These are phyloP conservation scores for Electrophaes corylata DNA, from an alignment of 2,888 invertebrate species.

Conservation along the genomic window DNA sequence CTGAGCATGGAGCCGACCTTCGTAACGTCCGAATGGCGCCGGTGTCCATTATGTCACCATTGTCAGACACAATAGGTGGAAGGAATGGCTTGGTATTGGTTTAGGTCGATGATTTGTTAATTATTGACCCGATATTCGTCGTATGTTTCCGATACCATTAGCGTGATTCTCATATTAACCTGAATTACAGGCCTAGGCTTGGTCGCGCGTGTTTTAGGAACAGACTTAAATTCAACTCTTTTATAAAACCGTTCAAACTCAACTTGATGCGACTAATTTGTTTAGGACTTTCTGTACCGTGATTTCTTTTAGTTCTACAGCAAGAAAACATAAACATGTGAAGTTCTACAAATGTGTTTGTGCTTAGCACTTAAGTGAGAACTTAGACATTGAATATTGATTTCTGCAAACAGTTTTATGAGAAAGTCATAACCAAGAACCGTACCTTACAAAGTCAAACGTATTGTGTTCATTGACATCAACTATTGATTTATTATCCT, in stretches of 20 bases:
- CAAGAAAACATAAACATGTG: too few relatives aligned
- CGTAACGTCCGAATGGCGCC: constrained; percentile 48
- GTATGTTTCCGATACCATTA: not conserved
- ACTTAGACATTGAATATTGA: constrained; percentile 17
- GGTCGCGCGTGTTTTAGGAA: not conserved
- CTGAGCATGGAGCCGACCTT: constrained; percentile 46
- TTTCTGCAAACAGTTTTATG: constrained; percentile 15
- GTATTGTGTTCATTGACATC: constrained; percentile 8
- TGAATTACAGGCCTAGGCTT: not conserved
- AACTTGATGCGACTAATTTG: too few relatives aligned
- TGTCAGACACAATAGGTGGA: constrained; percentile 51
- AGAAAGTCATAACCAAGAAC: constrained; percentile 9
- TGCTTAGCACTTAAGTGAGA: constrained; percentile 7
- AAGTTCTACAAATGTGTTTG: too few relatives aligned
- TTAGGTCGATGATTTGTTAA: constrained; percentile 10
- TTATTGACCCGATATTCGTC: not conserved
- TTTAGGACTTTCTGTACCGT: not conserved
- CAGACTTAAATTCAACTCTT: not conserved
- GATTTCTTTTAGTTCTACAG: not conserved
- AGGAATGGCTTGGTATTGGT: constrained; percentile 30
- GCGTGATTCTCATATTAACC: not conserved
- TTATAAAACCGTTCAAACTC: too few relatives aligned
- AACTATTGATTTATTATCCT: constrained; percentile 10
- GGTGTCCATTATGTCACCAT: constrained; percentile 58
- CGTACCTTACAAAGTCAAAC: constrained; percentile 11